Evolutionary conservation across 30 jellyfish, hydroid and myxozoan species (phyloP), one percentile per base, ranked within the genome.

Genomic region (Clytia hemisphaerica): DNA sequence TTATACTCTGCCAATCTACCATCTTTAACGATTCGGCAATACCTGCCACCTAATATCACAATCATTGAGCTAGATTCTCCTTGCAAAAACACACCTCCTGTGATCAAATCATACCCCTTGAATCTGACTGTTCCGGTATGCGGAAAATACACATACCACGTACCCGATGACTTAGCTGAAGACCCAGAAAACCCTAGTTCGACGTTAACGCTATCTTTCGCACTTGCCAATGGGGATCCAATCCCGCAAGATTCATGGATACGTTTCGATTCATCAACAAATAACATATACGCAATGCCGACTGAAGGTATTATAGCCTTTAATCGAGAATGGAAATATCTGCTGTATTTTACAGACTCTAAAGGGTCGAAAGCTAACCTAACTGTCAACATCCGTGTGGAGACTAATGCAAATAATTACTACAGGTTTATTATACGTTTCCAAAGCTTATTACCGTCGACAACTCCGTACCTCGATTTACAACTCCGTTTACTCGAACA

Each of bases 241-340:
- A 15, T 80, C 4, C 81, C 85, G 3, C 48, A 66, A 5, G 75
- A 80, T 48, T 80, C 93, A 1, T 71, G 85, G 93, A 46, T 80
- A 15, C 93, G 59, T 47, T 80, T 69, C 28, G 93, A 80, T 33
- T 15, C 60, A 4, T 42, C 33, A 3, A 70, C 76, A 2, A 37
- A 60, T 22, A 80, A 69, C 71, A 48, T 80, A 25, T 74, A 69
- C 51, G 57, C 93, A 48, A 15, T 80, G 57, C 74, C 81, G 2
- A 35, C 79, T 31, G 65, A 27, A 50, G 42, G 59, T 6, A 26
- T 80, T 29, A 49, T 67, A 6, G 60, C 42, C 18, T 30, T 71
- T 0, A 46, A 46, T 18, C n/a, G 79, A 3, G 44, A 38, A 9
- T 31, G 6, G 27, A 34, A 37, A 38, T 83, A 50, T 49, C 46